These are phyloP conservation scores for Sclerodermus sp. DNA, from an alignment of 2,888 invertebrate species.

Conservation along the genomic window DNA sequence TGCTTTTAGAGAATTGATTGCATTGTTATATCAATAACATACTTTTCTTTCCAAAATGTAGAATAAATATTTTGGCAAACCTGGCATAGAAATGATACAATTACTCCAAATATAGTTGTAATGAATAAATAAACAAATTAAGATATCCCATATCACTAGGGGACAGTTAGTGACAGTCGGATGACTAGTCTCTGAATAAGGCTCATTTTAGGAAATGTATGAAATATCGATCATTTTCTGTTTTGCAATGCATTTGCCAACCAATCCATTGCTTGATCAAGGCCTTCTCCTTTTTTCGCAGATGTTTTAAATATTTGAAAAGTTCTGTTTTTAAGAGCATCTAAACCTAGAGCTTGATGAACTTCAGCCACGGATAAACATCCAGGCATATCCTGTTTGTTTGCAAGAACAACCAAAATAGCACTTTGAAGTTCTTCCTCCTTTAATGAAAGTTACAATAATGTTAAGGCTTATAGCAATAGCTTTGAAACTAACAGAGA, in stretches of 20 bases:
- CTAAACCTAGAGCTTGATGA: constrained; percentile 92
- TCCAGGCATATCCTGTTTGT: constrained; percentile 99
- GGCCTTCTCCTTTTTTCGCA: constrained; percentile 95
- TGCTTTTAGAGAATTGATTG: too few species aligned
- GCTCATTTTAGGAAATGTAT: constrained; percentile 28
- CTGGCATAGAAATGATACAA: constrained; percentile 3
- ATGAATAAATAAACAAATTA: constrained; percentile 33
- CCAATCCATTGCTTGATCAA: constrained; percentile 99
- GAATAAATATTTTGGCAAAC: neutral
- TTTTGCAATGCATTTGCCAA: constrained; percentile 87
- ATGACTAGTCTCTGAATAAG: constrained; percentile 44
- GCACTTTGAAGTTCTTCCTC: constrained; percentile 97
- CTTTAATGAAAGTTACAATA: constrained; percentile 58
- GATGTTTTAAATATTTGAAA: constrained; percentile 99
- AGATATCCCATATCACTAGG: constrained; percentile 6
- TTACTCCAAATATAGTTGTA: constrained; percentile 26
- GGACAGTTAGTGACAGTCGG: constrained; percentile 38
- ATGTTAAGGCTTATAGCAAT: neutral
- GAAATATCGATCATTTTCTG: constrained; percentile 68
- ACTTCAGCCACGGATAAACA: constrained; percentile 96
- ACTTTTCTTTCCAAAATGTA: too few species aligned
- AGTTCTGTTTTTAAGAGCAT: constrained; percentile 92
- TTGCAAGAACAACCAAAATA: constrained; percentile 94
- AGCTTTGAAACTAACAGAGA: neutral
- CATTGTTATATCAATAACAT: too few species aligned